phyloP scores from a whole-genome alignment of 1,140 invertebrate species.

The Ctenoplectra terminalis region DNA sequence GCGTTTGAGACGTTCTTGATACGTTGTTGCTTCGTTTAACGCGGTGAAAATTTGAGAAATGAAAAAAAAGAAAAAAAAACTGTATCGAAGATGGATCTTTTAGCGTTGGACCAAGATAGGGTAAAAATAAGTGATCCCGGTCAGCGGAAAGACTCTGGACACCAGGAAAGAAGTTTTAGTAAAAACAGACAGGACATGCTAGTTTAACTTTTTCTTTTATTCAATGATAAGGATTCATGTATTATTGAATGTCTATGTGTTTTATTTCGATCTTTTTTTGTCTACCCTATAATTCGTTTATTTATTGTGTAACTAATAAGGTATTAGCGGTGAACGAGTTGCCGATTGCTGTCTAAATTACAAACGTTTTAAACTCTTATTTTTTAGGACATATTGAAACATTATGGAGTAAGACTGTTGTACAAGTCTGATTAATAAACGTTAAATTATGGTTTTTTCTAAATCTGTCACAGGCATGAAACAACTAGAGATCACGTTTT shows the following conservation, averaged over 20 bases:
- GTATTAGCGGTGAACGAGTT: background rate
- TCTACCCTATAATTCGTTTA: background rate
- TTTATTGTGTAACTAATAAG: conserved; percentile 27
- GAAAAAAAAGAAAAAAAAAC: background rate
- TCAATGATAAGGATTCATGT: background rate
- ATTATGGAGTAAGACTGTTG: conserved; percentile 49
- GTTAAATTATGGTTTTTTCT: conserved; percentile 50
- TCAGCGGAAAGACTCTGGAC: background rate
- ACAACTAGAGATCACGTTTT: background rate
- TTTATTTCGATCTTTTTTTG: background rate
- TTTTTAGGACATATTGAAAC: background rate
- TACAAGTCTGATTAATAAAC: conserved; percentile 55
- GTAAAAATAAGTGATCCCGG: background rate
- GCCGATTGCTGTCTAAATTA: background rate
- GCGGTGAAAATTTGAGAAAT: conserved; percentile 5
- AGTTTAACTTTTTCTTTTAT: background rate
- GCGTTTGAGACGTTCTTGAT: conserved; percentile 18
- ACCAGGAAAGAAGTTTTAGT: background rate
- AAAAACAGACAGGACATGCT: background rate
- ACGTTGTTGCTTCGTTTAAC: conserved; percentile 17
- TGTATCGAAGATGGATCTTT: conserved; percentile 11
- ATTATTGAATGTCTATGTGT: background rate
- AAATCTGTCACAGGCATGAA: background rate
- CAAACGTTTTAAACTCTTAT: conserved; percentile 10
- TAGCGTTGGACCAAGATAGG: conserved; percentile 35